A percentile compares a stretch with the other conserved stretches of the same genome.
These are phyloP conservation scores for Cryptosula pallasiana DNA, from an alignment of 2,888 invertebrate genomes.

Conservation along the genomic window DNA sequence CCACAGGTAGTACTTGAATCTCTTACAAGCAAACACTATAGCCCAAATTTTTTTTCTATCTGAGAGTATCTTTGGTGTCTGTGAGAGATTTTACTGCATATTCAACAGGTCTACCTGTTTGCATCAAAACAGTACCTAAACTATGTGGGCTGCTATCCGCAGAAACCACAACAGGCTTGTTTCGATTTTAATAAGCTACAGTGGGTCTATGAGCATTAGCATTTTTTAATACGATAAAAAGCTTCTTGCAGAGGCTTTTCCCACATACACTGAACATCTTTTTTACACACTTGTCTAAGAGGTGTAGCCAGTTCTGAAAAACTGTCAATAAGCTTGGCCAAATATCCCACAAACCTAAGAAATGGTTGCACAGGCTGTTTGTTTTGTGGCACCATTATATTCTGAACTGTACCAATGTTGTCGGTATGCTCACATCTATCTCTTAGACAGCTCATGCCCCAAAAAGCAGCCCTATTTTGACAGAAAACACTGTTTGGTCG, in stretches of 20 bases:
- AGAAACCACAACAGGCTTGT: neutral
- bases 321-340: neutral
- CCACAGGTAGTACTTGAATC: too few species aligned
- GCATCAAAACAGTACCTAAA: neutral
- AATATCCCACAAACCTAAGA: neutral
- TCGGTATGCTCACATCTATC: neutral
- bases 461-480: neutral
- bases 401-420: neutral
- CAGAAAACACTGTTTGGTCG: neutral
- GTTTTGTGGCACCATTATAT: neutral
- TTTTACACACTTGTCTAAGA: neutral
- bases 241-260: neutral
- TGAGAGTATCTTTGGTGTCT: neutral
- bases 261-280: neutral
- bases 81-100: neutral
- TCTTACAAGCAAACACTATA: neutral
- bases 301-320: neutral
- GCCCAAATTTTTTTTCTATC: neutral
- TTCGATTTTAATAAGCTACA: neutral
- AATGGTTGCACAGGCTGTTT: neutral
- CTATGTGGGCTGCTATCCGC: neutral
- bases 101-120: neutral
- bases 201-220: neutral
- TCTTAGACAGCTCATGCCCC: neutral
- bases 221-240: neutral